These are phyloP conservation scores for Centropus bengalensis DNA, from an alignment of 2,113 vertebrate genomes.

Conservation along the genomic window DNA sequence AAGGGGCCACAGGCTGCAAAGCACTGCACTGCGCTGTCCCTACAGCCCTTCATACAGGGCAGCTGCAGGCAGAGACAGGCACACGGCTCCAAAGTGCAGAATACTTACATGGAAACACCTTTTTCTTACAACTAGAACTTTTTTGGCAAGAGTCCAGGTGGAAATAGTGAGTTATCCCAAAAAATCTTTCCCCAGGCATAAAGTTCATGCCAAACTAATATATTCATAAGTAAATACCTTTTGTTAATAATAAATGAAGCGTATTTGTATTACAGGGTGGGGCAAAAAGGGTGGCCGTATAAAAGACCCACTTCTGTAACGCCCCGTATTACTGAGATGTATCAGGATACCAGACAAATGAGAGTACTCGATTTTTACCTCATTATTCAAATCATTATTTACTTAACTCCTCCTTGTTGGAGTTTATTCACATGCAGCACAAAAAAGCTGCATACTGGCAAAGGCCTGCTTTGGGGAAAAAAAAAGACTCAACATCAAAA, in stretches of 20 bases:
- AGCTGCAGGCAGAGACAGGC: not conserved
- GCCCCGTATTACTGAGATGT: not conserved
- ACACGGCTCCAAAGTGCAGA: not conserved
- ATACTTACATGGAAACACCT: not conserved
- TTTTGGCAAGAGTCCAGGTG: not conserved
- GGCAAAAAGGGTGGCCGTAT: not conserved
- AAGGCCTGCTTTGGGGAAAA: not conserved
- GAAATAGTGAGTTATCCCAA: constrained; percentile 28
- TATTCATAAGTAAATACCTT: not conserved
- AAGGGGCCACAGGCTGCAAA: not conserved
- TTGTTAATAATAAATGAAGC: constrained; percentile 22
- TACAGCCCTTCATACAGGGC: not conserved
- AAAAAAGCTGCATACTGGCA: constrained; percentile 54
- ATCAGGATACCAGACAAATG: not conserved
- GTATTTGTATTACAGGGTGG: constrained; percentile 1
- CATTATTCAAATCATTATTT: constrained; percentile 23
- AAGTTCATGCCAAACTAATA: not conserved
- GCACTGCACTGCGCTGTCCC: not conserved
- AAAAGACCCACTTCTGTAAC: not conserved
- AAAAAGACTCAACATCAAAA: constrained; percentile 36
- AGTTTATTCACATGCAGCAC: constrained; percentile 39
- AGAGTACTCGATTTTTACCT: not conserved
- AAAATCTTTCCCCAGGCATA: constrained; percentile 21
- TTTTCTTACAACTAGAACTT: not conserved
- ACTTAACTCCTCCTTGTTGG: constrained; percentile 9